Evolutionary conservation across 2,888 invertebrate species (phyloP).

Genomic region (Plutella xylostella): DNA sequence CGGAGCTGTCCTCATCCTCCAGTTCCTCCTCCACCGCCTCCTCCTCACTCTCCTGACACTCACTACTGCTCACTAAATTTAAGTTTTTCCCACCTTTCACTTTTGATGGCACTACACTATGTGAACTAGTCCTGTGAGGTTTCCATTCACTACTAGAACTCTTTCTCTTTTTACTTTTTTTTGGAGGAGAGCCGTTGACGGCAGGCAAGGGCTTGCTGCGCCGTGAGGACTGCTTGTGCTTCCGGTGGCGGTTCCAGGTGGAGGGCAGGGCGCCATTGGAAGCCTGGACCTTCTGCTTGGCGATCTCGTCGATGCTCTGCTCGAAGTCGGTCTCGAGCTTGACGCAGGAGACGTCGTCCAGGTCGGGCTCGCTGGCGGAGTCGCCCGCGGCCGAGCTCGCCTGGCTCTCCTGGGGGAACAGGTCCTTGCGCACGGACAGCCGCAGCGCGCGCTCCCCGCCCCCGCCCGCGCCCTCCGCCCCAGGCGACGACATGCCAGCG

Average conservation of each 20-base stretch:
- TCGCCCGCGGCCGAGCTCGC: constrained; percentile 33
- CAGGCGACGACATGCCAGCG: constrained; percentile 55
- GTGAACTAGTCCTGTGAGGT: constrained; percentile 41
- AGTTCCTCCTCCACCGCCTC: constrained; percentile 27
- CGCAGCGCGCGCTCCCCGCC: constrained; percentile 38
- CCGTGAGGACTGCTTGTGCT: constrained; percentile 22
- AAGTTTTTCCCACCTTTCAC: constrained; percentile 67
- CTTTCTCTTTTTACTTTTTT: constrained; percentile 53
- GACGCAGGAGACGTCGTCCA: constrained; percentile 44
- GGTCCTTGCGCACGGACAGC: constrained; percentile 64
- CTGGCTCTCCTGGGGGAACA: constrained; percentile 48
- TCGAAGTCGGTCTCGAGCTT: constrained; percentile 65
- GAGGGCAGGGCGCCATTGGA: constrained; percentile 45
- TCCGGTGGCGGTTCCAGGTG: constrained; percentile 50
- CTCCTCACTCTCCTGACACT: constrained; percentile 46
- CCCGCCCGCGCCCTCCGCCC: constrained; percentile 46
- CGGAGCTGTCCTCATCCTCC: constrained; percentile 51
- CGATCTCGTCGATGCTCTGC: constrained; percentile 60
- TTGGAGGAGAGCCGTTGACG: constrained; percentile 50
- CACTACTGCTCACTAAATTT: constrained; percentile 65
- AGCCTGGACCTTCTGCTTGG: constrained; percentile 46
- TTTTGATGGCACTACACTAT: constrained; percentile 41
- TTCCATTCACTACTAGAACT: constrained; percentile 29
- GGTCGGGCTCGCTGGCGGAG: constrained; percentile 33
- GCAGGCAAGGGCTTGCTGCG: constrained; percentile 56